Conservation (phyloP, 1,140 invertebrate species). For the Delia radicum region DNA sequence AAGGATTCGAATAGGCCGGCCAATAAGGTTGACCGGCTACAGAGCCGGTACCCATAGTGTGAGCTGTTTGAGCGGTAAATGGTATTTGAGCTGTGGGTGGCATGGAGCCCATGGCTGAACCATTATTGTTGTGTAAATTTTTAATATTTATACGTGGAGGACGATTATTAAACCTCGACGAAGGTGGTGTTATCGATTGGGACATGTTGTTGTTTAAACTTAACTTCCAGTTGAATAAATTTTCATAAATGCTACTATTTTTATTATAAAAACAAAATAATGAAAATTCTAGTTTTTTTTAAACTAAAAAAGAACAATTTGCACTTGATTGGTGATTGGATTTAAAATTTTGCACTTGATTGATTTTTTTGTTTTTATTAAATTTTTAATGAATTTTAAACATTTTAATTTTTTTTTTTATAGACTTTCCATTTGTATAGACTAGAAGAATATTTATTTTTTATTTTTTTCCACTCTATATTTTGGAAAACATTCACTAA, state of each 20-base stretch:
- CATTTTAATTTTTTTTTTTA: background rate
- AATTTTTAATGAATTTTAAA: background rate
- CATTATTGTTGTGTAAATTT: constrained; percentile 32
- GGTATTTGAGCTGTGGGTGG: constrained; percentile 41
- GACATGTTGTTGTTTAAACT: constrained; percentile 32
- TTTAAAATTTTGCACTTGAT: background rate
- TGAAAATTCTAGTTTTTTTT: background rate
- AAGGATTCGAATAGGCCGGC: constrained; percentile 59
- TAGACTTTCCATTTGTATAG: background rate
- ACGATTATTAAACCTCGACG: constrained; percentile 36
- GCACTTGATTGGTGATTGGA: background rate
- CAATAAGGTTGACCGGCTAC: constrained; percentile 29
- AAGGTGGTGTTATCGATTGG: constrained; percentile 37
- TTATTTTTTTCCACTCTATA: too few species aligned
- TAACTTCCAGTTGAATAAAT: background rate
- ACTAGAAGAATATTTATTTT: background rate
- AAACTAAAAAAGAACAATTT: background rate
- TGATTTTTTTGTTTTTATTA: background rate
- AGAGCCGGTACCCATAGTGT: background rate
- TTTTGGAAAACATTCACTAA: too few species aligned
- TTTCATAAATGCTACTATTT: background rate
- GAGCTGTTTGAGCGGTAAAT: background rate
- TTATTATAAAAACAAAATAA: background rate
- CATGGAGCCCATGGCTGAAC: constrained; percentile 34
- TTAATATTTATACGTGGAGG: constrained; percentile 46